Evolutionary conservation across 1,140 invertebrate genomes (phyloP).

Genomic region (Penaeus vannamei): DNA sequence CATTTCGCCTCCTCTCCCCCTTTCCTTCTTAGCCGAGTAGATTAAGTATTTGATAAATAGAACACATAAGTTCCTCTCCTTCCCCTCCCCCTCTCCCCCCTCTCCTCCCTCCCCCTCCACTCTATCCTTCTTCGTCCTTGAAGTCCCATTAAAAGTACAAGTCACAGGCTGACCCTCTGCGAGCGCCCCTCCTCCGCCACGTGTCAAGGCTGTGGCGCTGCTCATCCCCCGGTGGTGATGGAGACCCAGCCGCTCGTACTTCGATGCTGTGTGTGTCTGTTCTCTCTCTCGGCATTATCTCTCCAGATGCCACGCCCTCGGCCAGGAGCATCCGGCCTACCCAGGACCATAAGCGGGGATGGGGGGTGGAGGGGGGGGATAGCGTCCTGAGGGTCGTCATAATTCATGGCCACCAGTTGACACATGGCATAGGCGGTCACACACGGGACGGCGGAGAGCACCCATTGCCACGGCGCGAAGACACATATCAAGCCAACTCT

Average conservation of each 20-base stretch:
- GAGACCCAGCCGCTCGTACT: no score
- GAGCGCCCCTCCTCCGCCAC: background rate
- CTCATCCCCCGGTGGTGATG: no score
- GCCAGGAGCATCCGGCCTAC: background rate
- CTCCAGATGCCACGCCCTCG: no score
- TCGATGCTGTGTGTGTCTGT: background rate
- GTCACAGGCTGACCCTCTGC: no score
- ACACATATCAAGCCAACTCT: slow-evolving; percentile 61
- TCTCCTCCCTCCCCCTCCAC: background rate
- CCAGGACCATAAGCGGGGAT: background rate
- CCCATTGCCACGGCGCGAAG: slow-evolving; percentile 26
- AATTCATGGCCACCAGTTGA: background rate
- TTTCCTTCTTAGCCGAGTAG: background rate
- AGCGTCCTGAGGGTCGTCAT: background rate
- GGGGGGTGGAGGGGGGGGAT: background rate
- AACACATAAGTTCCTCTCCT: background rate
- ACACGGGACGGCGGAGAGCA: background rate
- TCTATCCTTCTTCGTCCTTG: background rate
- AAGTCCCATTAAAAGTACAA: no score
- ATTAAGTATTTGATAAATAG: no score
- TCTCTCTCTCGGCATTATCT: no score
- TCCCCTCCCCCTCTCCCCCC: background rate
- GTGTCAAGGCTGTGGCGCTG: background rate
- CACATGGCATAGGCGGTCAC: background rate
- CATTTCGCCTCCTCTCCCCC: background rate